Conservation (phyloP, 2,797 vertebrate genomes). For the Cynopterus sphinx region DNA sequence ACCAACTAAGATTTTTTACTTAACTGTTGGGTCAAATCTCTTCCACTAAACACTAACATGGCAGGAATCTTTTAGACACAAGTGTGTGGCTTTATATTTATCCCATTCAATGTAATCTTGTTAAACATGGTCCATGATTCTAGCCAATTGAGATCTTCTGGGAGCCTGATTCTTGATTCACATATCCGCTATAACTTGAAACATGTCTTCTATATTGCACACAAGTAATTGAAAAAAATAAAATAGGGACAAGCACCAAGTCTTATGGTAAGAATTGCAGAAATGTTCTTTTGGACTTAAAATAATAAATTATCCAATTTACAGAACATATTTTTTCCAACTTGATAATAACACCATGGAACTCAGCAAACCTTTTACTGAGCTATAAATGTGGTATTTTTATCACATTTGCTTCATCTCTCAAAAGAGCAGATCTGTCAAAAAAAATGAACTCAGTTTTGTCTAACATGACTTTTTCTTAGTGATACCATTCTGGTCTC, state of each 20-base stretch:
- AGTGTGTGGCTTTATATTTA: background rate
- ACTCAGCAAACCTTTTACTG: background rate
- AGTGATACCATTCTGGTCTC: background rate
- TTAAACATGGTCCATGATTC: background rate
- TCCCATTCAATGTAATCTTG: background rate
- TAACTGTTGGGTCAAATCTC: background rate
- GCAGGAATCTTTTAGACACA: background rate
- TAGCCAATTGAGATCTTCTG: background rate
- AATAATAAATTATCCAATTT: background rate
- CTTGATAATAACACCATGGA: background rate
- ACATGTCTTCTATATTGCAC: background rate
- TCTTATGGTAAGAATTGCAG: background rate
- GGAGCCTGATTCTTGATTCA: background rate
- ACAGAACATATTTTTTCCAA: background rate
- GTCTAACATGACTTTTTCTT: constrained; percentile 7
- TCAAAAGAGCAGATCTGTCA: background rate
- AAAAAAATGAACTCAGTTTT: background rate
- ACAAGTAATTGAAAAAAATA: background rate
- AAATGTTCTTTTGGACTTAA: background rate
- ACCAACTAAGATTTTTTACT: background rate
- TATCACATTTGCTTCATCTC: background rate
- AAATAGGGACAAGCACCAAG: background rate
- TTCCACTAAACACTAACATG: background rate
- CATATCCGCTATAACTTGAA: background rate
- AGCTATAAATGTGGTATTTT: background rate